phyloP scores from a whole-genome alignment of 2,113 vertebrate genomes.

The Sinocyclocheilus anophthalmus region DNA sequence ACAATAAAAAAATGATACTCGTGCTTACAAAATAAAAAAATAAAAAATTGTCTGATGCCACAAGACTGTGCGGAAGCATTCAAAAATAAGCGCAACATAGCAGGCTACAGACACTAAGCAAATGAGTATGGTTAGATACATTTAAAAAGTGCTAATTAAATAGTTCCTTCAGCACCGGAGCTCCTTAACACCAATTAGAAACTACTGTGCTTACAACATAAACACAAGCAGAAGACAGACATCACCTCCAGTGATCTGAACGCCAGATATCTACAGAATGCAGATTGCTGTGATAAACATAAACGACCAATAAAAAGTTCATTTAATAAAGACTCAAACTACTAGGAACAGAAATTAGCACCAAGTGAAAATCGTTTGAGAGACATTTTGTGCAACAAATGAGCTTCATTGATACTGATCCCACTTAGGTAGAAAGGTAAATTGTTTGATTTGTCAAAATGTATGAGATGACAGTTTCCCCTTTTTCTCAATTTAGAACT shows the following conservation, averaged over 20 bases:
- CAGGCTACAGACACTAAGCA: background rate
- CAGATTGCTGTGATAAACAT: background rate
- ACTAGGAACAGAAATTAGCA: conserved; percentile 13
- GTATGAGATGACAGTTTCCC: background rate
- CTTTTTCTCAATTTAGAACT: background rate
- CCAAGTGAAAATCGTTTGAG: background rate
- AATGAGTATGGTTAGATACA: background rate
- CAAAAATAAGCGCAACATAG: background rate
- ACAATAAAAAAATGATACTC: background rate
- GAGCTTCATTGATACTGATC: background rate
- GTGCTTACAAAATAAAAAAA: background rate
- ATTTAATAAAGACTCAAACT: background rate
- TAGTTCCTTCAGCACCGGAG: background rate
- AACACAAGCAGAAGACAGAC: background rate
- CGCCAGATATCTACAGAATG: background rate
- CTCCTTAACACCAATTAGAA: background rate
- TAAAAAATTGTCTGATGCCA: background rate
- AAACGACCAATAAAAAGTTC: background rate
- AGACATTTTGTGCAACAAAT: background rate
- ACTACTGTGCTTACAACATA: background rate
- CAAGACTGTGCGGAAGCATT: conserved; percentile 1
- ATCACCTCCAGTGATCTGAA: background rate
- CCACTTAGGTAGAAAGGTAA: background rate
- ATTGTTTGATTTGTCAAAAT: background rate
- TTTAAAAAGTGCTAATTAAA: conserved; percentile 1